These are phyloP conservation scores for Calvadosia cruxmelitensis DNA, from an alignment of 30 jellyfish, hydroid and myxozoan genomes.

Conservation along the genomic window DNA sequence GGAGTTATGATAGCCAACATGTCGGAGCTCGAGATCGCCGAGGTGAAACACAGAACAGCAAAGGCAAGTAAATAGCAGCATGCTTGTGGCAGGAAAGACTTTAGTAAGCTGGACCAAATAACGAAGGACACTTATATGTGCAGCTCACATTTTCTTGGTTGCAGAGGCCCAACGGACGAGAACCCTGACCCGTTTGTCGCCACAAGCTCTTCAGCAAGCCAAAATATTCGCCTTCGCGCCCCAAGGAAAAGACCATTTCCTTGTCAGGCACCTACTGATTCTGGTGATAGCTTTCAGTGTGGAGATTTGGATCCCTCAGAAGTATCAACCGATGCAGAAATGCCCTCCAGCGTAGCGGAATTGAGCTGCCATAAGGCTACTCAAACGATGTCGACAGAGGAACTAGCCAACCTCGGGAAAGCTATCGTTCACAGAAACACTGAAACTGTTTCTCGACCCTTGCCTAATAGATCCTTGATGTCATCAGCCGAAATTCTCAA, in stretches of 20 bases:
- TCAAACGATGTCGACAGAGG: neutral
- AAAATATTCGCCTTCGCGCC: neutral
- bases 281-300: too few relatives aligned
- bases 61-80: constrained; percentile 22
- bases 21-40: constrained; percentile 25
- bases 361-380: too few relatives aligned
- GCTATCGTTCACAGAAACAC: neutral
- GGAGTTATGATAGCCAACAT: constrained; percentile 17
- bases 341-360: neutral
- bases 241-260: neutral
- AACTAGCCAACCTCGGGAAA: neutral
- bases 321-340: neutral
- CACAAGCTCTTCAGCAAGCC: constrained; percentile 10
- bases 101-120: constrained; percentile 14
- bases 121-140: constrained; percentile 38
- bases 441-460: neutral
- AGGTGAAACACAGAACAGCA: constrained; percentile 11
- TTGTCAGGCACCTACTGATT: neutral
- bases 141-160: constrained; percentile 10
- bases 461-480: neutral
- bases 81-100: constrained; percentile 55
- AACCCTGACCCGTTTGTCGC: constrained; percentile 6
- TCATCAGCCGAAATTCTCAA: neutral
- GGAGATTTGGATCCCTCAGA: neutral
- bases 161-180: constrained; percentile 10